Percentiles rank a stretch among this genome's conserved stretches.
phyloP scores from a whole-genome alignment of 2,888 invertebrate species.

The Chouioia cunea region DNA sequence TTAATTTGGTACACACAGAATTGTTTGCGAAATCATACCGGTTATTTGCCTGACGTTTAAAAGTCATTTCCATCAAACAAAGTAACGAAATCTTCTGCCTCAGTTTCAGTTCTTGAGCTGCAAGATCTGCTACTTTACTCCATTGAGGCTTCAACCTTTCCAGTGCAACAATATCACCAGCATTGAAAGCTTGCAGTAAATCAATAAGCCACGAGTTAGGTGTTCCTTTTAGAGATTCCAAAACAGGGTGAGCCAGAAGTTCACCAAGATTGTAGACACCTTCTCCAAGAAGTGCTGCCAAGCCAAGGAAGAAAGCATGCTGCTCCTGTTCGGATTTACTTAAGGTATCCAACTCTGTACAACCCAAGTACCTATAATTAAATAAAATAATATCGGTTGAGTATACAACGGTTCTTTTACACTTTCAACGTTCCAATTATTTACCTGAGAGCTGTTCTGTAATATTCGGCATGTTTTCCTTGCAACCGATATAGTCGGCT shows the following conservation, averaged over 20 bases:
- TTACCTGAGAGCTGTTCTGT: conserved; percentile 91
- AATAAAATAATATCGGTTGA: conserved; percentile 3
- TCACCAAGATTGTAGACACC: conserved; percentile 98
- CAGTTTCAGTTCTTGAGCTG: conserved; percentile 83
- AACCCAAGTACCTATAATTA: conserved; percentile 75
- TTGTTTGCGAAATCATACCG: conserved; percentile 63
- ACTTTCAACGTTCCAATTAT: not conserved
- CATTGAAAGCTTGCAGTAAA: conserved; percentile 87
- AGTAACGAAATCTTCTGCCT: conserved; percentile 94
- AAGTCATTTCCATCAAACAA: conserved; percentile 99
- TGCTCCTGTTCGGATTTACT: conserved; percentile 77
- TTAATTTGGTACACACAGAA: conserved; percentile 15
- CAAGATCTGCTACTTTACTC: conserved; percentile 86
- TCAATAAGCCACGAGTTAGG: conserved; percentile 90
- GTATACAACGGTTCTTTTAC: no score
- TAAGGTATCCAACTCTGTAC: conserved; percentile 78
- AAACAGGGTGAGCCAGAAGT: conserved; percentile 92
- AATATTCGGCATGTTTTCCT: conserved; percentile 95
- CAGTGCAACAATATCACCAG: conserved; percentile 81
- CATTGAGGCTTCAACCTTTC: conserved; percentile 81
- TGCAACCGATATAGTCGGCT: conserved; percentile 89
- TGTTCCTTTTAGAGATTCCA: conserved; percentile 86
- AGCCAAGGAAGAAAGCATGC: conserved; percentile 90
- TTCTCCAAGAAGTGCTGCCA: conserved; percentile 94
- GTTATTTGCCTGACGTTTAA: conserved; percentile 90